A percentile compares a stretch with the other conserved stretches of the same genome.
phyloP scores from a whole-genome alignment of 1,140 invertebrate species.

The Drosophila paulistorum region DNA sequence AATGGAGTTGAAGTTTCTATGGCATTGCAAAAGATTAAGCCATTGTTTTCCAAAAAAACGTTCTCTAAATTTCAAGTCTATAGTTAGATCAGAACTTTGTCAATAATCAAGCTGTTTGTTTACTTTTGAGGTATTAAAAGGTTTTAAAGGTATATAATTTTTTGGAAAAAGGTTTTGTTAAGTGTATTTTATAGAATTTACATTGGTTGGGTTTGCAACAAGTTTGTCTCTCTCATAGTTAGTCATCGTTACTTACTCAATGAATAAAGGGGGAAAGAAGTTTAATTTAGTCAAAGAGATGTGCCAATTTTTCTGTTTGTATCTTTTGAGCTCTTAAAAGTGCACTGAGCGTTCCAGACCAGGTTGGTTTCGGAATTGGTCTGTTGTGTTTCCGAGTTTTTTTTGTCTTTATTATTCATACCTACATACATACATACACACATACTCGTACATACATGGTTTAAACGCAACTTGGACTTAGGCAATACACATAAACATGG shows the following conservation, averaged over 20 bases:
- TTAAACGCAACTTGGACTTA: conserved; percentile 54
- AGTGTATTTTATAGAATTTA: background rate
- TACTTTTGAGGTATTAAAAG: too few species aligned
- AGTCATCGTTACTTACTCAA: conserved; percentile 7
- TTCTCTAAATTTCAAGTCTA: background rate
- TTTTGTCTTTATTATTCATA: background rate
- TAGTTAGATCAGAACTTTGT: too few species aligned
- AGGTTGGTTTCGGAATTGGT: conserved; percentile 12
- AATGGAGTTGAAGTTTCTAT: too few species aligned
- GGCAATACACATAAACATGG: conserved; percentile 37
- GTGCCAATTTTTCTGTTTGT: conserved; percentile 11
- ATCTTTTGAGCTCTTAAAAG: background rate
- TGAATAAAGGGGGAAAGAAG: background rate
- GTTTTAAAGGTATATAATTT: too few species aligned
- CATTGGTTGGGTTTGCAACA: conserved; percentile 7
- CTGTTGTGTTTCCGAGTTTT: conserved; percentile 8
- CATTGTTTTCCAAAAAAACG: background rate
- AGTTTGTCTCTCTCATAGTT: conserved; percentile 1
- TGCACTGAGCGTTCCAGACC: conserved; percentile 3
- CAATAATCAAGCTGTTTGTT: too few species aligned
- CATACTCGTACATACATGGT: background rate
- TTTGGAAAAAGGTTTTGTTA: background rate
- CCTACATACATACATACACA: too few species aligned
- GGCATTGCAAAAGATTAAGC: background rate
- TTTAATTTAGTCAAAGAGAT: conserved; percentile 4